Evolutionary conservation across 1,140 invertebrate species (phyloP).

Genomic region (Xylocopa sonorina): DNA sequence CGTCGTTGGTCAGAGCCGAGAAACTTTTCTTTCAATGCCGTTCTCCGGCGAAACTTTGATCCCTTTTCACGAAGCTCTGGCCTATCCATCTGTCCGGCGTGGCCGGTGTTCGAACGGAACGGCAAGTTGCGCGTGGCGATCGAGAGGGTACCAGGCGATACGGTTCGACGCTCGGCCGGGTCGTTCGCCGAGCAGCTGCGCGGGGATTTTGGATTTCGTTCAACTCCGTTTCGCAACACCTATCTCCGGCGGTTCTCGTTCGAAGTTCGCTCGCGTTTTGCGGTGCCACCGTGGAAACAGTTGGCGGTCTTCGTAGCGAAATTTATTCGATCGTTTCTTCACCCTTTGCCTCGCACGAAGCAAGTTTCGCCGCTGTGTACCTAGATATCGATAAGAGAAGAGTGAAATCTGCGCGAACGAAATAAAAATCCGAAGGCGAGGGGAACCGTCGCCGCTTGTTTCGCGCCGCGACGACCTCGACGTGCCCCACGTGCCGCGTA

Average conservation of each 20-base stretch:
- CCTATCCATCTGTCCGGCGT: constrained; percentile 13
- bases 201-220: constrained; percentile 5
- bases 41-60: background rate
- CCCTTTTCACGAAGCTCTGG: background rate
- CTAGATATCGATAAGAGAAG: too few relatives aligned
- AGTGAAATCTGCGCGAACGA: too few relatives aligned
- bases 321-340: too few relatives aligned
- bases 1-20: constrained; percentile 10
- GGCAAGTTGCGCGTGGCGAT: constrained; percentile 32
- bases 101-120: constrained; percentile 24
- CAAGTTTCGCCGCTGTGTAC: too few relatives aligned
- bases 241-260: background rate
- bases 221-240: background rate
- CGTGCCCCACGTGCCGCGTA: too few relatives aligned
- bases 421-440: too few relatives aligned
- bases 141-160: constrained; percentile 1
- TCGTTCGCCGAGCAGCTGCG: background rate
- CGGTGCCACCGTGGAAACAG: too few relatives aligned
- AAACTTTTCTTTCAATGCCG: constrained; percentile 46
- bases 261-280: background rate
- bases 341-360: too few relatives aligned
- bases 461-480: too few relatives aligned
- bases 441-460: too few relatives aligned
- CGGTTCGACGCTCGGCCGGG: background rate
- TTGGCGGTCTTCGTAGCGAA: too few relatives aligned